phyloP scores from a whole-genome alignment of 1,140 invertebrate genomes.

The Brachionus asplanchnoidis region DNA sequence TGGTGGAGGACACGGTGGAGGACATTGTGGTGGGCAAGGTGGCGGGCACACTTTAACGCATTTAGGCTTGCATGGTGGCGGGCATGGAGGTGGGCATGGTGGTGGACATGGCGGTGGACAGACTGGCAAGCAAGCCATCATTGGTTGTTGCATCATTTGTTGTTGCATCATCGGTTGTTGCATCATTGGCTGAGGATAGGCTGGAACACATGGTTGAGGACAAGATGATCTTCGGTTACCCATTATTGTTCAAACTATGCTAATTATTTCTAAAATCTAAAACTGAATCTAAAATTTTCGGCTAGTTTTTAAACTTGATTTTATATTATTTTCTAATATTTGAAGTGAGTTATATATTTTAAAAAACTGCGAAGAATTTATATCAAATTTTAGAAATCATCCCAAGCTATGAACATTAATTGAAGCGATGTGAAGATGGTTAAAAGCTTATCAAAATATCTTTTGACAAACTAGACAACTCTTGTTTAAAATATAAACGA shows the following conservation, averaged over 20 bases:
- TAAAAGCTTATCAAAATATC: slow-evolving; percentile 25
- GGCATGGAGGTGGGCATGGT: neutral
- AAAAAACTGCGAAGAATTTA: neutral
- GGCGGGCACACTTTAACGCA: neutral
- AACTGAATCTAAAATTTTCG: neutral
- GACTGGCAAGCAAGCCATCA: neutral
- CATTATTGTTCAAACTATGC: neutral
- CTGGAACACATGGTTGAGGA: slow-evolving; percentile 10
- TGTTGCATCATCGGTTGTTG: neutral
- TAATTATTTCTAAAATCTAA: neutral
- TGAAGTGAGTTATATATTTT: slow-evolving; percentile 2
- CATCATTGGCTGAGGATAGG: neutral
- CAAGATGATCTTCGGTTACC: slow-evolving; percentile 25
- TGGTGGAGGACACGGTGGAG: neutral
- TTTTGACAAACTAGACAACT: slow-evolving; percentile 9
- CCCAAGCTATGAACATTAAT: neutral
- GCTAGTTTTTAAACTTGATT: neutral
- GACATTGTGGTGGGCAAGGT: slow-evolving; percentile 2
- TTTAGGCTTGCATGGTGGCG: neutral
- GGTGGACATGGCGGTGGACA: slow-evolving; percentile 1
- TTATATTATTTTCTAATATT: slow-evolving; percentile 22
- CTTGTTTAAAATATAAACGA: neutral
- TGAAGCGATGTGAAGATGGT: neutral
- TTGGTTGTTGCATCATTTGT: neutral
- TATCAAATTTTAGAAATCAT: slow-evolving; percentile 8